phyloP scores from a whole-genome alignment of 2,888 invertebrate species.

The Stegophylla sp. region DNA sequence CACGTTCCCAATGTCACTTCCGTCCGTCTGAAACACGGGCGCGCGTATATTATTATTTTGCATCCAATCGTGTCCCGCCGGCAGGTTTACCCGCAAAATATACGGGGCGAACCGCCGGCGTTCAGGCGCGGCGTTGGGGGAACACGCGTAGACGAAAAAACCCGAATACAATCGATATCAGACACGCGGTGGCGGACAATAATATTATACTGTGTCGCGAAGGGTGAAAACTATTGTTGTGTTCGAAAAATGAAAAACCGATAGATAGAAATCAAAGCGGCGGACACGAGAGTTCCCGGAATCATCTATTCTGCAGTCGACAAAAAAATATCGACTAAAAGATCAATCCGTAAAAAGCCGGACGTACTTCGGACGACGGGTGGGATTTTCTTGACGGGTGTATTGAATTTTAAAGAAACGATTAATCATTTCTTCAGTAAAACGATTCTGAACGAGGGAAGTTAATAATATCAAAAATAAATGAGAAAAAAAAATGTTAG shows the following conservation, averaged over 20 bases:
- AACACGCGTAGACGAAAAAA: not conserved
- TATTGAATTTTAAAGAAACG: too few relatives aligned
- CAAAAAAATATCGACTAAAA: too few relatives aligned
- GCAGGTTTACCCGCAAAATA: constrained; percentile 25
- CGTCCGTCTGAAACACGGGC: constrained; percentile 38
- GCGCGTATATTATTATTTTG: constrained; percentile 23
- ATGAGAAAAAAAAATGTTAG: too few relatives aligned
- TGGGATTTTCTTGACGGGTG: too few relatives aligned
- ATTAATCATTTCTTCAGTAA: too few relatives aligned
- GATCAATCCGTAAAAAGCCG: too few relatives aligned
- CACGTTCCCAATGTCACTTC: constrained; percentile 57
- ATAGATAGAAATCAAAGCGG: not conserved
- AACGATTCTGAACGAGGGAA: too few relatives aligned
- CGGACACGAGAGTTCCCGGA: not conserved
- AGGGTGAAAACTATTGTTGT: constrained; percentile 40
- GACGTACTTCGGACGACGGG: too few relatives aligned
- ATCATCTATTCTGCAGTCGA: too few relatives aligned
- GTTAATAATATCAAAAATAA: too few relatives aligned
- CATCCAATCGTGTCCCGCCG: constrained; percentile 14
- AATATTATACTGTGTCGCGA: not conserved
- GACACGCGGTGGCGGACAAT: not conserved
- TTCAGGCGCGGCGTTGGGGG: not conserved
- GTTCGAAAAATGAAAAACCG: constrained; percentile 25
- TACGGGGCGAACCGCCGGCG: not conserved
- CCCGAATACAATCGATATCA: constrained; percentile 24